Percentiles rank a stretch among this genome's conserved stretches.
These are phyloP conservation scores for Mustela lutreola DNA, from an alignment of 2,113 vertebrate genomes.

Conservation along the genomic window DNA sequence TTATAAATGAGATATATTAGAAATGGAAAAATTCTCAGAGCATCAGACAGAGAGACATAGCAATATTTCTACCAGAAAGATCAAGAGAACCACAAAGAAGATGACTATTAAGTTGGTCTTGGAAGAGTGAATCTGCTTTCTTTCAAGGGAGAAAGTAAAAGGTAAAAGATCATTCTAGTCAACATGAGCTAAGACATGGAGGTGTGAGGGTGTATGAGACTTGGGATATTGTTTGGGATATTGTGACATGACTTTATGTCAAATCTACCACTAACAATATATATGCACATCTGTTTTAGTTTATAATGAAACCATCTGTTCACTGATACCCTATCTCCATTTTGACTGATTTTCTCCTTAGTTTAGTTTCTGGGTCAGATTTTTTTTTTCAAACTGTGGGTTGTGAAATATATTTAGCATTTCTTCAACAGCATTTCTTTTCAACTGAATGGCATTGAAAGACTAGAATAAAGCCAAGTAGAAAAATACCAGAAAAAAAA, in stretches of 20 bases:
- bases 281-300: background rate
- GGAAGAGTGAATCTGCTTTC: background rate
- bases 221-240: background rate
- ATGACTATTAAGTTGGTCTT: background rate
- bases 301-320: slow-evolving; percentile 24
- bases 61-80: background rate
- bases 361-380: background rate
- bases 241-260: background rate
- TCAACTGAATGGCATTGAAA: background rate
- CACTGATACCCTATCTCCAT: background rate
- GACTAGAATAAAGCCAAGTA: background rate
- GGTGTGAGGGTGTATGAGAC: background rate
- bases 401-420: slow-evolving; percentile 14
- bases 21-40: background rate
- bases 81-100: slow-evolving; percentile 16
- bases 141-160: background rate
- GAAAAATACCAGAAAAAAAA: background rate
- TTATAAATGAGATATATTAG: background rate
- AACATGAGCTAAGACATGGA: background rate
- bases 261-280: background rate
- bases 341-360: slow-evolving; percentile 20
- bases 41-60: background rate
- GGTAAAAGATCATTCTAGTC: background rate
- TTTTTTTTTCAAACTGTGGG: background rate
- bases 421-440: background rate